Evolutionary conservation across 2,113 vertebrate species (phyloP).

Genomic region (Hypomesus transpacificus): DNA sequence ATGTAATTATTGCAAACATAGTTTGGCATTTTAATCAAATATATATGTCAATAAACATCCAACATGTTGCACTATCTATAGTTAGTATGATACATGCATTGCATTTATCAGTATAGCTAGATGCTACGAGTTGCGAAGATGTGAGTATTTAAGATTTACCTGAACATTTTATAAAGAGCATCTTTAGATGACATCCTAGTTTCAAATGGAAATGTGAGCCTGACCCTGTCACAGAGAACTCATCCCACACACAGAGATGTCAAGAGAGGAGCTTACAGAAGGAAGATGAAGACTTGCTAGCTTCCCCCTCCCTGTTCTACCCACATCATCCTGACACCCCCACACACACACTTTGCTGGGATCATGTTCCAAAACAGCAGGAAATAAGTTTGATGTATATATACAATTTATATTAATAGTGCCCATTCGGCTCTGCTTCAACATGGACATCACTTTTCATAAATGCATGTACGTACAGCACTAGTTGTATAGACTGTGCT

Average conservation of each 20-base stretch:
- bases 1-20: not conserved
- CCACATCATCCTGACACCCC: not conserved
- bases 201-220: constrained; percentile 18
- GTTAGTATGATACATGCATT: not conserved
- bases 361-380: constrained; percentile 30
- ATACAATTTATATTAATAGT: no score
- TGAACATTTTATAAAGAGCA: constrained; percentile 10
- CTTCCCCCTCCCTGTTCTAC: constrained; percentile 9
- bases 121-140: no score
- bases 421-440: no score
- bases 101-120: not conserved
- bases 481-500: constrained; percentile 1
- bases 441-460: no score
- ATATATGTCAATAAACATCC: not conserved
- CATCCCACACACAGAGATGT: constrained; percentile 27
- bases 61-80: not conserved
- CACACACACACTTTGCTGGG: constrained; percentile 16
- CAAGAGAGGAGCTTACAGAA: constrained; percentile 19
- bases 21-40: not conserved
- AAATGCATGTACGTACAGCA: constrained; percentile 3
- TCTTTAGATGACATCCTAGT: constrained; percentile 20
- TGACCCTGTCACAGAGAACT: constrained; percentile 18
- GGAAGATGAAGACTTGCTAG: constrained; percentile 17
- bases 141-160: not conserved
- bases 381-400: constrained; percentile 5